These are phyloP conservation scores for Trissolcus basalis DNA, from an alignment of 1,140 invertebrate genomes.

Conservation along the genomic window DNA sequence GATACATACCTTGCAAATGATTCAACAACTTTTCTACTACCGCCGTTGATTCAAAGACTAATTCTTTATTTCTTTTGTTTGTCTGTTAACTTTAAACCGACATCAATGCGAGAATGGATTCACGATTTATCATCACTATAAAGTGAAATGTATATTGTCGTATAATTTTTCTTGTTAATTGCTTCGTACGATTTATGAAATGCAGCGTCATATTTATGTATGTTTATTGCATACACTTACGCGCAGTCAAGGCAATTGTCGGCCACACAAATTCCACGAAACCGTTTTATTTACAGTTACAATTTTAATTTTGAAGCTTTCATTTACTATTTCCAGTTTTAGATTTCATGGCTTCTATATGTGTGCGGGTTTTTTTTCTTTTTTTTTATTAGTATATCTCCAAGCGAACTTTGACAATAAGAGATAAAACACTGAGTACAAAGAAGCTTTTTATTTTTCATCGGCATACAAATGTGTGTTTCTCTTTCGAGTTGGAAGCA, in stretches of 20 bases:
- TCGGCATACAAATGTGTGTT: background rate
- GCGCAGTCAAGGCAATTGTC: slow-evolving; percentile 52
- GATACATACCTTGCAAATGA: background rate
- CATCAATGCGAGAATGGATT: slow-evolving; percentile 5
- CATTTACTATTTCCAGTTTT: background rate
- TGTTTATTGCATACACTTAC: slow-evolving; percentile 22
- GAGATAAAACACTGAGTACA: slow-evolving; percentile 19
- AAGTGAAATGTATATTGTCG: background rate
- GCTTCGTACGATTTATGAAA: slow-evolving; percentile 34
- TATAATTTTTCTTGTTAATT: slow-evolving; percentile 4
- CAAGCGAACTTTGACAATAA: slow-evolving; percentile 34
- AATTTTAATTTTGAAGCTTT: slow-evolving; percentile 10
- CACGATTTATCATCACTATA: slow-evolving; percentile 10
- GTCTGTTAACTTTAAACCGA: too few species aligned
- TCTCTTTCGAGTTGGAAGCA: too few species aligned
- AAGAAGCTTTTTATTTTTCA: slow-evolving; percentile 4
- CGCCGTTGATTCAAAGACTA: background rate
- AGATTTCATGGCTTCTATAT: background rate
- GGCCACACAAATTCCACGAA: slow-evolving; percentile 26
- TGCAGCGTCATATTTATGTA: slow-evolving; percentile 32
- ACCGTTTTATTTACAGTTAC: background rate
- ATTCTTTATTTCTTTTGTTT: background rate
- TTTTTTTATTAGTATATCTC: slow-evolving; percentile 20
- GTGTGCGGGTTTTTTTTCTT: background rate
- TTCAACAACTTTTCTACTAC: too few species aligned